These are phyloP conservation scores for Champsocephalus esox DNA, from an alignment of 2,797 vertebrate genomes.

Conservation along the genomic window DNA sequence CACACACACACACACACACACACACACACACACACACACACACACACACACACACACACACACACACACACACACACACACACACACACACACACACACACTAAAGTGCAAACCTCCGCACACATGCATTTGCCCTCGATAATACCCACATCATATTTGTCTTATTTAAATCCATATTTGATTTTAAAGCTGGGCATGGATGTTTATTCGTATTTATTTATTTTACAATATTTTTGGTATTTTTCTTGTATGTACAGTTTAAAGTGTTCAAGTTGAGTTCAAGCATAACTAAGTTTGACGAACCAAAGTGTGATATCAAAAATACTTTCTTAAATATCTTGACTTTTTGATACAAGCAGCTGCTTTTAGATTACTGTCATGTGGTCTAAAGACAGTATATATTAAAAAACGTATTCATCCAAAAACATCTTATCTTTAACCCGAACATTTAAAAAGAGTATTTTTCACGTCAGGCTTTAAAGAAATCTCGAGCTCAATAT, in stretches of 20 bases:
- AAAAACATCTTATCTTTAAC: too few species aligned
- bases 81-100: conserved; percentile 5
- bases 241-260: background rate
- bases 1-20: too few species aligned
- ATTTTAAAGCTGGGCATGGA: background rate
- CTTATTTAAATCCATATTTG: background rate
- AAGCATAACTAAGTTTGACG: background rate
- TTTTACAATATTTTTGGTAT: background rate
- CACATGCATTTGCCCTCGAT: conserved; percentile 53
- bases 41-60: too few species aligned
- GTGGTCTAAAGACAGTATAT: too few species aligned
- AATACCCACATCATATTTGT: conserved; percentile 14
- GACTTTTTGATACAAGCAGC: background rate
- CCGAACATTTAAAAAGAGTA: too few species aligned
- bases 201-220: conserved; percentile 10
- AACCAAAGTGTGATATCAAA: background rate
- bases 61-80: too few species aligned
- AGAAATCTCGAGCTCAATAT: background rate
- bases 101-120: conserved; percentile 48
- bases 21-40: too few species aligned
- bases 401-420: too few species aligned
- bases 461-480: too few species aligned
- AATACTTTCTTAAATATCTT: background rate
- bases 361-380: background rate
- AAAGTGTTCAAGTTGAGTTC: background rate